Base-by-base conservation (phyloP, 2,888 invertebrate genomes). In the Sipha maydis region DNA sequence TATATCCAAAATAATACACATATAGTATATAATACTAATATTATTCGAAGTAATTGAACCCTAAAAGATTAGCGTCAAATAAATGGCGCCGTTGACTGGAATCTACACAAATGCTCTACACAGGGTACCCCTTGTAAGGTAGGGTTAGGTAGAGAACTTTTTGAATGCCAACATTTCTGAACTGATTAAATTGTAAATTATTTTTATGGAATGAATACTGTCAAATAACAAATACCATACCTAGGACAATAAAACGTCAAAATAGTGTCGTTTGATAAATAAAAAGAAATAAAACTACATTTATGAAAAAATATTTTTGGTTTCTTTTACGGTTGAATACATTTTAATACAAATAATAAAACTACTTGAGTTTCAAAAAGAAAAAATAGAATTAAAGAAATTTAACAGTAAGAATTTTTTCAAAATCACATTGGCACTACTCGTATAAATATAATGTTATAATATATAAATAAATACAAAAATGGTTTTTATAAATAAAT, bases 181-280 rank as follows among this genome's bases (percentile, higher is more conserved):
- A 67, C n/a, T 80, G 17, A 67, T 67, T 19, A 38, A 14, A 80
- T 34, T n/a, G 80, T 5, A 80, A 80, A 80, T 38, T 14, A 38
- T 25, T 61, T 38, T 19, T 61, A 41, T 38, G 34, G 34, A 34
- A 67, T 38, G 21, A 28, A 80, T n/a, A 7, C 67, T 9, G 38
- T n/a, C 31, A 38, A 48, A 48, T 14, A 48, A 48, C 1, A 48
- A 48, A 48, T 48, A 48, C 14, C 14, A 48, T 48, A 48, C 48
- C 7, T 41, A 34, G 9, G 71, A 11, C 28, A 31, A 71, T 31
- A 71, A 28, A 28, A 28, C 14, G 31, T 28, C 71, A 71, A 14
- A 28, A 28, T 71, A 28, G 4, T 25, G 14, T 71, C 31, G 14
- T 71, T 31, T 67, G 11, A 11, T 67, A 67, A 28, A 11, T 71